Conservation (phyloP, 2,888 invertebrate species). For the Serrognathus titanus region DNA sequence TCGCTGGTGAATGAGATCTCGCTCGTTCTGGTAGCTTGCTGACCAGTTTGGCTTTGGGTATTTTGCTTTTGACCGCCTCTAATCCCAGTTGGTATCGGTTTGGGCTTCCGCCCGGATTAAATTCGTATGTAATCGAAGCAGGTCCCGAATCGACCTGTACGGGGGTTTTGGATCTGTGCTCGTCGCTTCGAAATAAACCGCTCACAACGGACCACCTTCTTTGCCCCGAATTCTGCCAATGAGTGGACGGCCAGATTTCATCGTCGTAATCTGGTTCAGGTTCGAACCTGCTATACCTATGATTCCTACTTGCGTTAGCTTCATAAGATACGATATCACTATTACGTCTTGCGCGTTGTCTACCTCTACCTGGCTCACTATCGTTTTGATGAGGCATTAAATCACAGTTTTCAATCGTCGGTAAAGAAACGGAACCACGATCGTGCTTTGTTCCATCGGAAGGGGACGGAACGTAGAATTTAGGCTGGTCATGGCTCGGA, state of each 20-base stretch:
- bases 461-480: conserved; percentile 70
- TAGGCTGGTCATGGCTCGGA: conserved; percentile 51
- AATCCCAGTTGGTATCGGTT: conserved; percentile 22
- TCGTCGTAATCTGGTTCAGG: conserved; percentile 48
- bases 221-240: conserved; percentile 11
- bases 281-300: conserved; percentile 45
- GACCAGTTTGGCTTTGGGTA: conserved; percentile 42
- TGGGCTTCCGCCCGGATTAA: conserved; percentile 18
- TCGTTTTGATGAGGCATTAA: conserved; percentile 8
- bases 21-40: conserved; percentile 40
- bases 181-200: conserved; percentile 26
- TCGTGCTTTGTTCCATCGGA: conserved; percentile 17
- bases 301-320: conserved; percentile 26
- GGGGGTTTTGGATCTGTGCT: conserved; percentile 20
- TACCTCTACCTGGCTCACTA: conserved; percentile 17
- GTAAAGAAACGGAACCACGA: conserved; percentile 30
- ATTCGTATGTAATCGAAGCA: conserved; percentile 22
- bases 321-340: conserved; percentile 11
- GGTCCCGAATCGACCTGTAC: conserved; percentile 24
- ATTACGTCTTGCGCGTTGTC: conserved; percentile 26
- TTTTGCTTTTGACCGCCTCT: conserved; percentile 40
- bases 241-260: conserved; percentile 17
- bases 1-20: conserved; percentile 45
- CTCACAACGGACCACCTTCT: conserved; percentile 43
- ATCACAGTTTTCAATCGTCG: conserved; percentile 19